Evolutionary conservation across 2,888 invertebrate species (phyloP).

Genomic region (Pristionchus mayeri): DNA sequence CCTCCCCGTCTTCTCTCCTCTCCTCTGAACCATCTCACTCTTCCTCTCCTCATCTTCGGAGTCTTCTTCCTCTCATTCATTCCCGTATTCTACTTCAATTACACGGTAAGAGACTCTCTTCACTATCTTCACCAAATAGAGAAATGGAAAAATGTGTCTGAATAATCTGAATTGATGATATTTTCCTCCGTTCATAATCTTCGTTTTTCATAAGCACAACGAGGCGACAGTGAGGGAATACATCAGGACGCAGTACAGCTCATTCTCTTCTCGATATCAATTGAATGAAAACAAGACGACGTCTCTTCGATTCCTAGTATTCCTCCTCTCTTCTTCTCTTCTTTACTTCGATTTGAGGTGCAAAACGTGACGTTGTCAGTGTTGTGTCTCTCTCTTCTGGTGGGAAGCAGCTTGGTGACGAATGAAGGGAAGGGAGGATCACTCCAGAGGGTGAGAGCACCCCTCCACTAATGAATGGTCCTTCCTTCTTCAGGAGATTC

Average conservation of each 20-base stretch:
- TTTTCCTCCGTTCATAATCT: background rate
- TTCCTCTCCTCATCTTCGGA: slow-evolving; percentile 12
- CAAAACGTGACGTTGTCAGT: background rate
- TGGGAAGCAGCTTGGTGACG: background rate
- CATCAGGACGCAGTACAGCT: background rate
- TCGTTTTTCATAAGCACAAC: slow-evolving; percentile 7
- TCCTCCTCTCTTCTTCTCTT: background rate
- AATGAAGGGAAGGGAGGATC: background rate
- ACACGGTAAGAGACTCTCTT: background rate
- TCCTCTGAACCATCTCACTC: background rate
- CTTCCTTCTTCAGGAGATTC: slow-evolving; percentile 16
- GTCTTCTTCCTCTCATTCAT: slow-evolving; percentile 4
- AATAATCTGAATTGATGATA: background rate
- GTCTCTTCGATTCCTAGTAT: slow-evolving; percentile 10
- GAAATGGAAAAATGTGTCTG: too few relatives aligned
- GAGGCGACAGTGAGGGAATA: background rate
- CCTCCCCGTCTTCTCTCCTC: background rate
- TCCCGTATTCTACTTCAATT: background rate
- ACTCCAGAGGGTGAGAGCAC: background rate
- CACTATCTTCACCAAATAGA: background rate
- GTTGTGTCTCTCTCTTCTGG: background rate
- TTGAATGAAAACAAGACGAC: slow-evolving; percentile 13
- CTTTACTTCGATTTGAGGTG: background rate
- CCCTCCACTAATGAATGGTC: background rate
- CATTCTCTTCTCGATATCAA: slow-evolving; percentile 33